Evolutionary conservation across 2,113 vertebrate species (phyloP), one percentile per base, ranked within the genome.

Genomic region (Chelonoidis abingdonii): DNA sequence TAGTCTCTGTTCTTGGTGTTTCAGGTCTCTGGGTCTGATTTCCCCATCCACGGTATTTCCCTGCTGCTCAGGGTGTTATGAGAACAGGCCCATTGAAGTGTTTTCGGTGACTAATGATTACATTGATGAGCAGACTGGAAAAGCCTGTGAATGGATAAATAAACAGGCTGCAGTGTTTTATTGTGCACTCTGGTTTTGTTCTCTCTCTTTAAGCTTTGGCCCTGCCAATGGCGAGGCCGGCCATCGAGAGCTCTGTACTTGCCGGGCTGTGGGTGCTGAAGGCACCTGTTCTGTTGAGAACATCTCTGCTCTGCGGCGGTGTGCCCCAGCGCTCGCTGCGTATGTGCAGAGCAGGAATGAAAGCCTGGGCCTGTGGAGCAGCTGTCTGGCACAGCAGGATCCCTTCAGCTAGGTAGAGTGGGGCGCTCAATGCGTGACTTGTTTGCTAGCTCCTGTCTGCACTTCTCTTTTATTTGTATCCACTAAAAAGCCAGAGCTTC

Each of bases 361-460:
- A 41, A 17, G 14, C 14, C 17, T 4, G 38, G 10, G 54, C 13
- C 12, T 12, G 24, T 5, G 41, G 41, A 10, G 17, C 41, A 6
- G 19, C 41, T 84, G 29, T 41, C 54, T 62, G 41, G 35, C 29
- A 21, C 56, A 10, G 83, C 83, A 84, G 44, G 56, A 16, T 62
- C 41, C 35, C 59, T 31, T 10, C 92, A 90, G 57, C 16, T 38
- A 59, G 80, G 72, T 41, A 47, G 83, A 52, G 65, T 72, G 29
- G 2, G 0, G 56, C 49, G 49, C 59, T 89, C 12, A 0, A 38
- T 16, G 6, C 59, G 3, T 0, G 0, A 19, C 31, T 21, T 87
- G 53, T 56, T 84, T 82, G 84, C 27, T 12, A 47, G 41, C 76
- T 59, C 31, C 6, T 19, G 7, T 69, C 9, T n/a, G 62, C 16